These are phyloP conservation scores for Tylochromis polylepis DNA, from an alignment of 2,113 vertebrate genomes.

Conservation along the genomic window DNA sequence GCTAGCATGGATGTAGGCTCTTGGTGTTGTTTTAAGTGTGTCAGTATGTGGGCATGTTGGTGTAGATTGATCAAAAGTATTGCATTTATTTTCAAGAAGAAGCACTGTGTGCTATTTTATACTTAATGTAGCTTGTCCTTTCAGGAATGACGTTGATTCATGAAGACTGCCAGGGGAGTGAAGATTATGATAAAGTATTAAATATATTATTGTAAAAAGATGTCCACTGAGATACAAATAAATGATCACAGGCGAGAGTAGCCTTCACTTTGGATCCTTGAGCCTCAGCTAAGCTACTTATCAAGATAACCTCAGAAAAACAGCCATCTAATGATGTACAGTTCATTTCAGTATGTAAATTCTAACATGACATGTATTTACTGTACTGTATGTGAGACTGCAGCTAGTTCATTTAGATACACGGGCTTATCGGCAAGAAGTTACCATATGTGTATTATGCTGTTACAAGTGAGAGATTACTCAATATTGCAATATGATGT, in stretches of 20 bases:
- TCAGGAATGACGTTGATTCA: slow-evolving; percentile 1
- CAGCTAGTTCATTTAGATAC: neutral
- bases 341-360: slow-evolving; percentile 5
- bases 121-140: slow-evolving; percentile 33
- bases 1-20: neutral
- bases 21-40: neutral
- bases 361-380: slow-evolving; percentile 8
- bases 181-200: neutral
- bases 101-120: neutral
- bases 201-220: neutral
- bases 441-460: neutral
- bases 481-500: slow-evolving; percentile 20
- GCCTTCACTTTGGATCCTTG: neutral
- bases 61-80: neutral
- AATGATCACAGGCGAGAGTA: neutral
- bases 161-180: neutral
- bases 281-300: neutral
- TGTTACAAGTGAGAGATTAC: neutral
- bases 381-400: slow-evolving; percentile 29
- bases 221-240: neutral
- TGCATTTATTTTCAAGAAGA: neutral
- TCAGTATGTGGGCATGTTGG: neutral
- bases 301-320: slow-evolving; percentile 1
- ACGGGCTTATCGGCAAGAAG: neutral
- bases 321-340: neutral